Conservation (phyloP, 2,888 invertebrate species). For the Cheilosia soror region DNA sequence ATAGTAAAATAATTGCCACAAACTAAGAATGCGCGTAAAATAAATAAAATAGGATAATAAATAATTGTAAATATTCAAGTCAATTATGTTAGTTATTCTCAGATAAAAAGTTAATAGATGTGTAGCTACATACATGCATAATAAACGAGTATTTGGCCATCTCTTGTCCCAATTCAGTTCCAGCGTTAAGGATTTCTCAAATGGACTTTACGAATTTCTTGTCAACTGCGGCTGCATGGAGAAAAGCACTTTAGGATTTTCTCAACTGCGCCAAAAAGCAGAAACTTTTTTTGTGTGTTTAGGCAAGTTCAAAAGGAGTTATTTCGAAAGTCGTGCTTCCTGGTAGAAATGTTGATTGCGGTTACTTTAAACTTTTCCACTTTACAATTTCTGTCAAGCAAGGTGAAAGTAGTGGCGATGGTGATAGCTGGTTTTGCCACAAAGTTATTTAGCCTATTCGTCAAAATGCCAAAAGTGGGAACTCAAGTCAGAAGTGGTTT, state of each 20-base stretch:
- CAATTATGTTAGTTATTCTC: background rate
- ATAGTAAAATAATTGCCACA: too few relatives aligned
- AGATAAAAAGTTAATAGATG: background rate
- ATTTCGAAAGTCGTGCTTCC: background rate
- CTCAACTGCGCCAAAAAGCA: conserved; percentile 9
- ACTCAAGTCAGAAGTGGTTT: conserved; percentile 35
- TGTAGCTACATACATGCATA: background rate
- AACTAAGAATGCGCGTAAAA: too few relatives aligned
- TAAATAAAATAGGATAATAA: too few relatives aligned
- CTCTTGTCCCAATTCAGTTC: conserved; percentile 9
- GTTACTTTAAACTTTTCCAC: conserved; percentile 68
- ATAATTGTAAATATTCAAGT: background rate
- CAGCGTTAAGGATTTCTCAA: conserved; percentile 15
- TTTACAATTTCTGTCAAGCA: conserved; percentile 39
- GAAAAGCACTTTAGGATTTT: conserved; percentile 27
- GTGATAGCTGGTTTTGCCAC: conserved; percentile 59
- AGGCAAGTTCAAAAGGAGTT: conserved; percentile 48
- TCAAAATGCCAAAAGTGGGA: conserved; percentile 61
- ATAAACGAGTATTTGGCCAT: background rate
- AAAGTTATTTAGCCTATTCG: conserved; percentile 67
- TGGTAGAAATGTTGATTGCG: conserved; percentile 52
- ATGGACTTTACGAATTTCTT: conserved; percentile 2
- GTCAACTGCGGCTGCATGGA: conserved; percentile 23
- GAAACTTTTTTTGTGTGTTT: conserved; percentile 16
- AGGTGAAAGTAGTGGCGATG: conserved; percentile 13